phyloP scores from a whole-genome alignment of 2,113 vertebrate species.

The Anoplopoma fimbria region DNA sequence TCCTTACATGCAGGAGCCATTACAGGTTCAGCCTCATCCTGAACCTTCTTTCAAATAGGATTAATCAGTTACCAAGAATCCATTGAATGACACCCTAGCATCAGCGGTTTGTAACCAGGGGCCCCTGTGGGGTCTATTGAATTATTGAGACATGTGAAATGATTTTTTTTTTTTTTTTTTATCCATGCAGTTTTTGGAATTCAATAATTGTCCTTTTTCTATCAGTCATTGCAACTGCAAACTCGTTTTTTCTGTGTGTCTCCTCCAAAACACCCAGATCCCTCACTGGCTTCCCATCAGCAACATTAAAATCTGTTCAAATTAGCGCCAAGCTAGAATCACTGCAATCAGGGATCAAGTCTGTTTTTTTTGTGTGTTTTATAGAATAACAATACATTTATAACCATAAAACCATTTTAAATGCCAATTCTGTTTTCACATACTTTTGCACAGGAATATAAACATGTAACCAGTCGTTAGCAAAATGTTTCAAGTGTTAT shows the following conservation, averaged over 20 bases:
- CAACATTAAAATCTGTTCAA: not conserved
- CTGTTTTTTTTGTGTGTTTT: not conserved
- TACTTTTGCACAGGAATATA: not conserved
- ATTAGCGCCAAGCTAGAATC: not conserved
- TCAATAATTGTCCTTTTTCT: not conserved
- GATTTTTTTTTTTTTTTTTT: too few species aligned
- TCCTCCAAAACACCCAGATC: not conserved
- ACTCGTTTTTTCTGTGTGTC: not conserved
- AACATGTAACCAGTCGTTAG: not conserved
- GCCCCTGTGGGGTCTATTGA: not conserved
- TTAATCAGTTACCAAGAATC: constrained; percentile 19
- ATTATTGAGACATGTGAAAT: not conserved
- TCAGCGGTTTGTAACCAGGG: constrained; percentile 7
- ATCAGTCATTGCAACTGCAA: not conserved
- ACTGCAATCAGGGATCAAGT: not conserved
- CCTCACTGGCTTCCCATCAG: constrained; percentile 10
- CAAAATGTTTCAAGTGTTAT: not conserved
- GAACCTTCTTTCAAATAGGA: constrained; percentile 31
- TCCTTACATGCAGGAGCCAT: constrained; percentile 8
- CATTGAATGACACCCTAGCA: constrained; percentile 3
- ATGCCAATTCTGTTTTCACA: not conserved
- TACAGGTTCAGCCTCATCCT: not conserved
- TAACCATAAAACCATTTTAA: not conserved
- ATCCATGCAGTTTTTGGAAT: not conserved
- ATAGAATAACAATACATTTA: not conserved